These are phyloP conservation scores for Drosophila ezoana DNA, from an alignment of 2,888 invertebrate species.

Conservation along the genomic window DNA sequence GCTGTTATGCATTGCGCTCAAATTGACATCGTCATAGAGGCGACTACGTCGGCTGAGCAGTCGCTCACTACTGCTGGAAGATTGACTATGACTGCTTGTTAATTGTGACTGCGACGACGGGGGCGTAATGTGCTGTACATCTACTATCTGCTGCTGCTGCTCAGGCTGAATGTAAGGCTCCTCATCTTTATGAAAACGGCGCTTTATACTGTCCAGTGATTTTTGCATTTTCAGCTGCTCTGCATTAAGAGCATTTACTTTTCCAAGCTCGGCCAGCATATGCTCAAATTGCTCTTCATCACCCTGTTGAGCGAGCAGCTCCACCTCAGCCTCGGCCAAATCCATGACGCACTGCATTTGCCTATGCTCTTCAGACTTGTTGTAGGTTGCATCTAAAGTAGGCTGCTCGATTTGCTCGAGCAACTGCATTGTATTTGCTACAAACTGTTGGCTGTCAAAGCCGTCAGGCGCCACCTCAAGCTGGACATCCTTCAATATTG, in stretches of 20 bases:
- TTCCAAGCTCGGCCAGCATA: constrained; percentile 82
- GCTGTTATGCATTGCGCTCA: constrained; percentile 68
- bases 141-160: constrained; percentile 20
- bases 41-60: constrained; percentile 84
- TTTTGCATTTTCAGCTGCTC: constrained; percentile 84
- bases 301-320: constrained; percentile 77
- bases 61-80: constrained; percentile 72
- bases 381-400: constrained; percentile 76
- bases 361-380: constrained; percentile 58
- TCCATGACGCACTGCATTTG: constrained; percentile 81
- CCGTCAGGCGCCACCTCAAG: constrained; percentile 7
- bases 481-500: constrained; percentile 18
- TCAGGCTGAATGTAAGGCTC: constrained; percentile 23
- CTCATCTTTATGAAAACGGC: constrained; percentile 77
- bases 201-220: constrained; percentile 83
- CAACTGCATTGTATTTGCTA: constrained; percentile 70
- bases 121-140: constrained; percentile 24
- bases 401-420: constrained; percentile 78
- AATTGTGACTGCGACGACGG: constrained; percentile 24
- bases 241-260: constrained; percentile 74
- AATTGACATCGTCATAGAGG: constrained; percentile 83
- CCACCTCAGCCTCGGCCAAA: constrained; percentile 79
- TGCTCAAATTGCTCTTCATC: constrained; percentile 84
- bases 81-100: constrained; percentile 37
- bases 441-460: constrained; percentile 49